Evolutionary conservation across 2,797 vertebrate species (phyloP).

Genomic region (Pteropus rufus): DNA sequence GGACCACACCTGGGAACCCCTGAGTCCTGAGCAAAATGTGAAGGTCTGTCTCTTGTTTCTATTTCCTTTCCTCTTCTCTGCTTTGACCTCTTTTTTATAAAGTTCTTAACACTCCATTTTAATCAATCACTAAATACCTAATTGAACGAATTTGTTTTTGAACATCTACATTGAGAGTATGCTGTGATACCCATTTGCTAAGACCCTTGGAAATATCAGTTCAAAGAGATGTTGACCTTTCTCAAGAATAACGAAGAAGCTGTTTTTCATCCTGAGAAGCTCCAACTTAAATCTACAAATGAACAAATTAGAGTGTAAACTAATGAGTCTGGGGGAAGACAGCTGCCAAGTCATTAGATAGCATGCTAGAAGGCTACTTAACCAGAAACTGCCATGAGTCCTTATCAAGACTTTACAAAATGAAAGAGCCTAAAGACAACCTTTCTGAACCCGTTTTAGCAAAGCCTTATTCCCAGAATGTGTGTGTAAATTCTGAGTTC

Average conservation of each 20-base stretch:
- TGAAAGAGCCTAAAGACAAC: slow-evolving; percentile 63
- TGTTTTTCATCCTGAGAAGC: slow-evolving; percentile 42
- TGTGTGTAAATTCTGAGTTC: slow-evolving; percentile 17
- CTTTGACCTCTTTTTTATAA: background rate
- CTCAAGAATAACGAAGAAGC: background rate
- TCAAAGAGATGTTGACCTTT: slow-evolving; percentile 56
- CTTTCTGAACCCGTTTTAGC: slow-evolving; percentile 54
- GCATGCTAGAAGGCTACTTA: slow-evolving; percentile 59
- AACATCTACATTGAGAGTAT: background rate
- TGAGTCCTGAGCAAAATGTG: background rate
- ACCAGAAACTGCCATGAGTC: slow-evolving; percentile 42
- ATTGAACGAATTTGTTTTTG: background rate
- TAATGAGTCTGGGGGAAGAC: slow-evolving; percentile 65
- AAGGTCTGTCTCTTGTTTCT: background rate
- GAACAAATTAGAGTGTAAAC: slow-evolving; percentile 63
- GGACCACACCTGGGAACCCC: rapidly evolving
- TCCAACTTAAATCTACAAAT: slow-evolving; percentile 63
- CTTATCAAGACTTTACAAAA: slow-evolving; percentile 64
- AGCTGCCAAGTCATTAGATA: slow-evolving; percentile 49
- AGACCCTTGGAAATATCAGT: slow-evolving; percentile 51
- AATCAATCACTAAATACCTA: background rate
- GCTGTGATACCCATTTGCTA: background rate
- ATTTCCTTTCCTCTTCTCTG: background rate
- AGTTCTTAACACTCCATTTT: background rate
- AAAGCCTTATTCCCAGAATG: slow-evolving; percentile 52